Base-by-base conservation (phyloP, 2,797 vertebrate genomes). In the Phoeniculus purpureus region DNA sequence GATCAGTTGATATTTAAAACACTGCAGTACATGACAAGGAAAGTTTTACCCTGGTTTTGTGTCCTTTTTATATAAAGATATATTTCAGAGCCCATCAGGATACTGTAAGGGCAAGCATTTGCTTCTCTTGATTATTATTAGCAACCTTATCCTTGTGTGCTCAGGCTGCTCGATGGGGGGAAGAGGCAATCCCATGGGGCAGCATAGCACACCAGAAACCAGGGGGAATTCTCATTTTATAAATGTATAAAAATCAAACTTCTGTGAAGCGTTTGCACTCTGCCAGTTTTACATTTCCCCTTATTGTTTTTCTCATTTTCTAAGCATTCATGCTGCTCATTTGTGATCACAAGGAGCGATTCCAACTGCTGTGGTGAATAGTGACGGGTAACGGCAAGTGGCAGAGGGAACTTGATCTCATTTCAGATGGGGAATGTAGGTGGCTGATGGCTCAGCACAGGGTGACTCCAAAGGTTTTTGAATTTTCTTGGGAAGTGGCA, bases 401-500 rank as follows among this genome's bases (percentile, higher is more conserved):
- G 58, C 77, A 73, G 32, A 72, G 82, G 85, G 80, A 27, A 87
- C 15, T 34, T 72, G 85, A 62, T 91, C 85, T 64, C 78, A 73
- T 91, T 93, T 87, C 74, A 91, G 67, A 75, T 73, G 50, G 64
- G 87, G 64, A 37, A 20, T 16, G 23, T 54, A 17, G 58, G 32
- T 73, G 61, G 14, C 64, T 84, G 48, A 2, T 67, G 88, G 86
- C 80, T 80, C 43, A 67, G 15, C 6, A 9, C 18, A 45, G 56
- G 31, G 22, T 59, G 85, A 47, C 34, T 80, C 22, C 2, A 13
- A 20, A 71, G 23, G 29, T 65, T 54, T 77, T 65, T 72, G 1
- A 48, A n/a, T 85, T 93, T 90, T 66, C 81, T 66, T 47, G 17
- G 15, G 52, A 50, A 56, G 25, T 27, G 86, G 34, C 14, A 45